These are phyloP conservation scores for Metopia argyrocephala DNA, from an alignment of 2,888 invertebrate species.

Conservation along the genomic window DNA sequence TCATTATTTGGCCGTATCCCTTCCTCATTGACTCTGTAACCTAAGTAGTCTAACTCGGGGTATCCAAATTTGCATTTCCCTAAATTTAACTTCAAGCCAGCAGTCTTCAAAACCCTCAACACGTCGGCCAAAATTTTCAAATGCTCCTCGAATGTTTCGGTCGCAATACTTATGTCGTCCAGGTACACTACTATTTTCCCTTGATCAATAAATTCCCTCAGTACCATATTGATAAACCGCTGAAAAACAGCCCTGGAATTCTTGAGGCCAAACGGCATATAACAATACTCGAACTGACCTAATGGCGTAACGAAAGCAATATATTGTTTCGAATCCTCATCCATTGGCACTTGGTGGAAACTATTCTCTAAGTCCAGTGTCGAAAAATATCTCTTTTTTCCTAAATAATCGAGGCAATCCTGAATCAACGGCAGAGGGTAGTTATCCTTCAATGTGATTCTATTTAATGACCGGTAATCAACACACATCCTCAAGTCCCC, in stretches of 20 bases:
- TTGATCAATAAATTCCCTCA: no score
- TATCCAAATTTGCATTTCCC: constrained; percentile 13
- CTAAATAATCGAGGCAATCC: constrained; percentile 46
- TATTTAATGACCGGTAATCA: constrained; percentile 48
- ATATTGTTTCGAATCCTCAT: constrained; percentile 57
- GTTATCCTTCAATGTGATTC: constrained; percentile 44
- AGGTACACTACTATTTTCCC: no score
- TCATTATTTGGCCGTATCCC: constrained; percentile 44
- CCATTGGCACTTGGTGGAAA: constrained; percentile 52
- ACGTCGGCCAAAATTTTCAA: constrained; percentile 38
- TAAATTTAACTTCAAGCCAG: constrained; percentile 6
- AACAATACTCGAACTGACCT: constrained; percentile 5
- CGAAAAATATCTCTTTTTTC: constrained; percentile 60
- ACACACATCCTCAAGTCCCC: constrained; percentile 33
- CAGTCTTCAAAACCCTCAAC: constrained; percentile 18
- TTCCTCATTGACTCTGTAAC: constrained; percentile 32
- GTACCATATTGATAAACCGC: no score
- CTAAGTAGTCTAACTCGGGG: constrained; percentile 40
- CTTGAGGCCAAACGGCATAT: constrained; percentile 22
- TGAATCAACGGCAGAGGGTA: constrained; percentile 54
- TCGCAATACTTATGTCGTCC: no score
- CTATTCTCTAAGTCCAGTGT: constrained; percentile 63
- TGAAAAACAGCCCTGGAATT: constrained; percentile 31
- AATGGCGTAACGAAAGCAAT: background rate
- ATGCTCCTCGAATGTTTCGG: no score